Conservation (phyloP, 1,140 invertebrate species). For the Hypsibius dujardini region DNA sequence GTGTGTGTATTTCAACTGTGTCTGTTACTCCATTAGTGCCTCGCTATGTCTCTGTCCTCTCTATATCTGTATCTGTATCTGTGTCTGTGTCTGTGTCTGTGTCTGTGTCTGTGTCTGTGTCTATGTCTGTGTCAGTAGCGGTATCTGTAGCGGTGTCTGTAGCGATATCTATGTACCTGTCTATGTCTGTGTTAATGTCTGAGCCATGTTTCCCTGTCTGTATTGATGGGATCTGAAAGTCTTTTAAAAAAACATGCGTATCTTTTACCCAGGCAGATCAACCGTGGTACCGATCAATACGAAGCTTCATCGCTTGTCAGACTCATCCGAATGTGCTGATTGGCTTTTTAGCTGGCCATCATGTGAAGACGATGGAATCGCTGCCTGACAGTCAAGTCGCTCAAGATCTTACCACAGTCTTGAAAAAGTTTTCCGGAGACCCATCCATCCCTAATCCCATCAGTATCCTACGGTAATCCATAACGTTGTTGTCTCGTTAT, state of each 20-base stretch:
- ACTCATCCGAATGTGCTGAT: constrained; percentile 48
- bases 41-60: no score
- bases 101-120: no score
- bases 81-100: no score
- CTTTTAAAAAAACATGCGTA: background rate
- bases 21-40: no score
- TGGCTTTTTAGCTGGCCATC: constrained; percentile 55
- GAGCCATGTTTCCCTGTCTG: background rate
- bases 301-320: constrained; percentile 45
- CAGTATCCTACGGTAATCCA: no score
- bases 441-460: no score
- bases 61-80: no score
- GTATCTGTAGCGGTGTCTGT: background rate
- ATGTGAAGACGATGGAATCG: constrained; percentile 60
- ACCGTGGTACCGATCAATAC: constrained; percentile 45
- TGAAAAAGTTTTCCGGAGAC: constrained; percentile 25
- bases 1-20: no score
- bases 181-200: background rate
- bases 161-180: background rate
- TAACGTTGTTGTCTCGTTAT: no score
- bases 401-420: constrained; percentile 42
- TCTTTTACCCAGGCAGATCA: constrained; percentile 27
- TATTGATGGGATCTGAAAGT: background rate
- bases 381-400: constrained; percentile 50
- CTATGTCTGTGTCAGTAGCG: no score